These are phyloP conservation scores for Plodia interpunctella DNA, from an alignment of 1,140 invertebrate species.

Conservation along the genomic window DNA sequence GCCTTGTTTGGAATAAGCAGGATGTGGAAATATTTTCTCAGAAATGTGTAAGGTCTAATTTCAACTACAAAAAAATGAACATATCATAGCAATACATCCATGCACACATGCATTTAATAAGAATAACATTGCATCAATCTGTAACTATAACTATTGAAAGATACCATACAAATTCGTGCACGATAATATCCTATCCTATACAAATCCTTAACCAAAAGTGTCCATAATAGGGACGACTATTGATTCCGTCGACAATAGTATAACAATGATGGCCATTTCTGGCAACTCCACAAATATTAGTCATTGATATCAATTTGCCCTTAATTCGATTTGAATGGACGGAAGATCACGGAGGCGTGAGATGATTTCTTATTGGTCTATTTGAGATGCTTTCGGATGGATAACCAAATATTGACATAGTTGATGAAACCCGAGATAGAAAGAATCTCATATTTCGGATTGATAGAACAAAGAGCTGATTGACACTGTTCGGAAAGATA, in stretches of 20 bases:
- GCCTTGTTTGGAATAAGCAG: too few species aligned
- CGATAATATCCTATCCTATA: neutral
- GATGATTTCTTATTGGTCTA: neutral
- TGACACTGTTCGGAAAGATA: neutral
- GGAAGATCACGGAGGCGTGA: neutral
- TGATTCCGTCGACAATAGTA: neutral
- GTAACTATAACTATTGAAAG: neutral
- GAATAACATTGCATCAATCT: too few species aligned
- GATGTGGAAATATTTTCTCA: too few species aligned
- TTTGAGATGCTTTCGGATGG: neutral
- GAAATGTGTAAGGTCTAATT: too few species aligned
- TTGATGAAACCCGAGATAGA: neutral
- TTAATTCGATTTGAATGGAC: constrained; percentile 3
- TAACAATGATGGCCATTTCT: neutral
- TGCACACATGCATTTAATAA: too few species aligned
- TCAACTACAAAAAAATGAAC: too few species aligned
- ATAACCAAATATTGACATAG: neutral
- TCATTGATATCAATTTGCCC: neutral
- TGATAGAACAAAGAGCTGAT: neutral
- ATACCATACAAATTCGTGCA: neutral
- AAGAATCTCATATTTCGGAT: too few species aligned
- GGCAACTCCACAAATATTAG: neutral
- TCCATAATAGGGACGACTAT: neutral
- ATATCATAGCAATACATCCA: too few species aligned
- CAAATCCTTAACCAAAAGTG: neutral